phyloP scores from a whole-genome alignment of 1,140 invertebrate species.

The Apis cerana region DNA sequence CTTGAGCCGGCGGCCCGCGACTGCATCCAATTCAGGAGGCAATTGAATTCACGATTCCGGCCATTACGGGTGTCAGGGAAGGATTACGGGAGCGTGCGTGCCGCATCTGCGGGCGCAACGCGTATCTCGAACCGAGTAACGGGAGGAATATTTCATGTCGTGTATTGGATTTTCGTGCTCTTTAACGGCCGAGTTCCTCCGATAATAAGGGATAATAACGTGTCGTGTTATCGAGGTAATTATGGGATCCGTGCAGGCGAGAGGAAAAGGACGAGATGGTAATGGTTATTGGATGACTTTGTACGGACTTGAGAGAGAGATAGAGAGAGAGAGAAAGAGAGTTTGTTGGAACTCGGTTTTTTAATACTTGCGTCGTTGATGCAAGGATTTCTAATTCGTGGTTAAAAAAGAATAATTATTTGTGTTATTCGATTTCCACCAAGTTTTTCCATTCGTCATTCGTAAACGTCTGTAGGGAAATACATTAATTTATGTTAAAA shows the following conservation, averaged over 20 bases:
- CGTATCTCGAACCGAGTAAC: constrained; percentile 5
- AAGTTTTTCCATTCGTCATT: not conserved
- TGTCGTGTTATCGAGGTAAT: constrained; percentile 33
- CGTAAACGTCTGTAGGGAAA: not conserved
- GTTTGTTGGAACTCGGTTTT: too few relatives aligned
- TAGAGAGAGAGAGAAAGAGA: too few relatives aligned
- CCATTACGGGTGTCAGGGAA: constrained; percentile 79
- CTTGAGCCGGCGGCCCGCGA: constrained; percentile 60
- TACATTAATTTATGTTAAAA: not conserved
- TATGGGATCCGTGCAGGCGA: not conserved
- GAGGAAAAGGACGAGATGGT: too few relatives aligned
- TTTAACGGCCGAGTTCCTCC: not conserved
- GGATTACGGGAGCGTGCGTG: constrained; percentile 76
- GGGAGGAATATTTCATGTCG: not conserved
- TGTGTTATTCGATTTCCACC: too few relatives aligned
- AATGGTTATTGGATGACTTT: too few relatives aligned
- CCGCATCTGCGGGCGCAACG: constrained; percentile 72
- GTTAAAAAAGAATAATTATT: too few relatives aligned
- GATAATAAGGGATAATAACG: constrained; percentile 3
- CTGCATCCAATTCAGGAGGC: constrained; percentile 71
- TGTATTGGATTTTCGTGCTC: not conserved
- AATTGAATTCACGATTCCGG: constrained; percentile 80
- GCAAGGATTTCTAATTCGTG: too few relatives aligned
- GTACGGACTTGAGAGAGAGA: too few relatives aligned
- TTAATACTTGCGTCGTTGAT: too few relatives aligned